Evolutionary conservation across 2,888 invertebrate genomes (phyloP).

Genomic region (Limnephilus auricula): DNA sequence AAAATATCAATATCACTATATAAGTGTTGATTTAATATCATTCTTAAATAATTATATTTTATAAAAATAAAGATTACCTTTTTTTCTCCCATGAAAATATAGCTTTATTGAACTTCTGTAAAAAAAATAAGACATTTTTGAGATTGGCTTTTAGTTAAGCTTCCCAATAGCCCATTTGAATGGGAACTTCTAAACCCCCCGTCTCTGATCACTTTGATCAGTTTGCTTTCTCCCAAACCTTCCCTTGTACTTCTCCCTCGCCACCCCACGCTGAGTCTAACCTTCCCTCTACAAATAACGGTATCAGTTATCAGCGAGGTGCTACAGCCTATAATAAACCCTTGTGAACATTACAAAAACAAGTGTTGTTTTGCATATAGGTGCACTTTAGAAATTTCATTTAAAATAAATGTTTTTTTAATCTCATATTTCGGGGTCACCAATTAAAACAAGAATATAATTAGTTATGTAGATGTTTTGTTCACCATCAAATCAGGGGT

Average conservation of each 20-base stretch:
- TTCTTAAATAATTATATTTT: too few relatives aligned
- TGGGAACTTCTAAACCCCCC: neutral
- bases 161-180: conserved; percentile 16
- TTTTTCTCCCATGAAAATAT: neutral
- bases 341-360: conserved; percentile 6
- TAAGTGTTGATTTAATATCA: too few relatives aligned
- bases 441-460: too few relatives aligned
- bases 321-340: conserved; percentile 13
- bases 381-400: neutral
- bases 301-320: conserved; percentile 40
- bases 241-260: neutral
- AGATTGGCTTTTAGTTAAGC: neutral
- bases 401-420: neutral
- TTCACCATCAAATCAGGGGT: too few relatives aligned
- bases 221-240: neutral
- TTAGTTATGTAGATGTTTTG: too few relatives aligned
- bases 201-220: neutral
- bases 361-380: neutral
- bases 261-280: neutral
- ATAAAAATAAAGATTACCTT: too few relatives aligned
- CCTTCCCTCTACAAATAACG: conserved; percentile 27
- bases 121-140: neutral
- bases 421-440: too few relatives aligned
- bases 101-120: neutral
- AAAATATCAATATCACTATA: too few relatives aligned